Evolutionary conservation across 2,797 vertebrate species (phyloP), one percentile per base, ranked within the genome.

Genomic region (Euphonia xanthogaster): DNA sequence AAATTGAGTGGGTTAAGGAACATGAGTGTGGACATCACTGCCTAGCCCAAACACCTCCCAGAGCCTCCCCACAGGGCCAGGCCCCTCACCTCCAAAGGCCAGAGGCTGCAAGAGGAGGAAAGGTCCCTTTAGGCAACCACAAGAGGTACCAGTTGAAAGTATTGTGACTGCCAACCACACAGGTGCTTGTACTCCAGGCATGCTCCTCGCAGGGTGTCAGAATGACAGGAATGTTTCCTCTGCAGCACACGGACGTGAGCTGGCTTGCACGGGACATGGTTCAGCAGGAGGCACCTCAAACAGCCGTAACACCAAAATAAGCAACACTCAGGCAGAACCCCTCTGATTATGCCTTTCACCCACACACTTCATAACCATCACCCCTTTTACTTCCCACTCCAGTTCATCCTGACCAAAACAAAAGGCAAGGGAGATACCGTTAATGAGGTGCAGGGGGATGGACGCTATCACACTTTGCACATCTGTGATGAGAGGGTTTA

Each of bases 311-410:
- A 83, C 72, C 76, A 80, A 89, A 91, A 60, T 86, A 85, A 94
- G 65, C 78, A 93, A 83, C 86, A 86, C 80, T 92, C 90, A 92
- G 6, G 33, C 61, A 80, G 61, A 92, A 24, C 47, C 21, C 8
- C 37, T 88, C 85, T 24, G 78, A 87, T 83, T 87, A 28, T 68
- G 68, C 27, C 65, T 58, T 93, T 95, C 68, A 67, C 35, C 54
- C 47, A 6, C 72, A 78, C 86, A 77, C 91, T 93, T 95, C 84
- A 83, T 88, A 96, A 87, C 42, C 61, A 93, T 88, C 92, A 78
- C 28, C 75, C 68, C 22, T 95, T 95, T 87, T 74, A 67, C 77
- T 89, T 96, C 84, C 78, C 92, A 37, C 75, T 90, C 71, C 40
- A 54, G 87, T 75, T 86, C 31, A 5, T 89, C 54, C 53, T 45